Evolutionary conservation across 2,113 vertebrate genomes (phyloP), one percentile per base, ranked within the genome.

Genomic region (Corydoras maculifer): DNA sequence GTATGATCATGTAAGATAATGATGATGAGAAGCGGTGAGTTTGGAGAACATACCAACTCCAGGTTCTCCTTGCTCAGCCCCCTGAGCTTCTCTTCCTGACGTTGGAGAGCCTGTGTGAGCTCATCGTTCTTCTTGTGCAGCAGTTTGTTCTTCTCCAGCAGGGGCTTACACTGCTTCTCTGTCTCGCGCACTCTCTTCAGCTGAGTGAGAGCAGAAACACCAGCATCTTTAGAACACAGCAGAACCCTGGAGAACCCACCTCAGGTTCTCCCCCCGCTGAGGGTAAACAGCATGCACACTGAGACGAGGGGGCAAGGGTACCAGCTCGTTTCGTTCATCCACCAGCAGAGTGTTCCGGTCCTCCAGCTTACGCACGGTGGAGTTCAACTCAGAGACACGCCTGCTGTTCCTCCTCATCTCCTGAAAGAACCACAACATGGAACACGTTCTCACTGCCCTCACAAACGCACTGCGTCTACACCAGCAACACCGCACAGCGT

Each of bases 131-230:
- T 94, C 86, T 93, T 97, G 50, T 84, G 89, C 81, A 99, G 87
- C 84, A 98, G 91, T 89, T 96, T 98, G 87, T 97, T 99, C 87
- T 94, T 98, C 78, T 99, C 97, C 88, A 99, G 88, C 83, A 99
- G 85, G 62, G 96, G 96, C 84, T 97, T 98, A 80, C 91, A 98
- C 76, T 99, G 95, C 74, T 96, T 98, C 85, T 98, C 96, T 3
- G 95, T 84, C 88, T 99, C 97, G 72, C 97, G 88, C 29, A 95
- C 91, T 35, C 96, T 93, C 84, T 98, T 98, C 78, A 99, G 78
- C 97, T 99, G 82, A 15, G 53, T 76, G 66, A 25, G 0, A 75
- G 31, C 43, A 30, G 9, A 58, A 68, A 58, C 12, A 51, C 2
- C 48, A 8, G 35, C 50, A 15, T 53, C 65, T 4, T 35, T 43